Conservation (phyloP, 2,113 vertebrate genomes). For the Psilopogon haemacephalus region DNA sequence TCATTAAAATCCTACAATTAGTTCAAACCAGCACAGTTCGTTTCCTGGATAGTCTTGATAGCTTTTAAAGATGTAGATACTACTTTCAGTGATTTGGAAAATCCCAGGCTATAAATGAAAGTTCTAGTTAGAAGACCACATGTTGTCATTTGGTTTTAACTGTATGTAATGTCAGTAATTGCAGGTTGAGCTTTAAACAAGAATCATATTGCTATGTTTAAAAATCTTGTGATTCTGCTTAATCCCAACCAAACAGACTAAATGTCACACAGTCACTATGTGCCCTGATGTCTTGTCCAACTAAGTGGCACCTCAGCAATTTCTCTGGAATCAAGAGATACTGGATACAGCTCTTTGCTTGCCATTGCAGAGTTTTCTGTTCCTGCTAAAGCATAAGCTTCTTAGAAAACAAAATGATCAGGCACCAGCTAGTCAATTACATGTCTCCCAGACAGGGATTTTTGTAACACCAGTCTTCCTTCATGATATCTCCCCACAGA, state of each 20-base stretch:
- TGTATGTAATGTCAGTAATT: background rate
- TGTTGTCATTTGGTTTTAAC: background rate
- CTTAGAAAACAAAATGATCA: background rate
- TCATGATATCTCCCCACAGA: background rate
- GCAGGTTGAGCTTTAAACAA: conserved; percentile 23
- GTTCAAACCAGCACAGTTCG: no score
- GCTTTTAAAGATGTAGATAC: background rate
- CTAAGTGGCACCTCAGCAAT: background rate
- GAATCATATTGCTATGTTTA: background rate
- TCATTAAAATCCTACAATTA: no score
- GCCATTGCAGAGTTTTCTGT: background rate
- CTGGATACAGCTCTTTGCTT: background rate
- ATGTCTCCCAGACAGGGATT: background rate
- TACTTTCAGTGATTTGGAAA: background rate
- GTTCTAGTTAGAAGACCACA: background rate
- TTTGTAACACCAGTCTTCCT: background rate
- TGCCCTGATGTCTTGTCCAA: background rate
- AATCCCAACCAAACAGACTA: background rate
- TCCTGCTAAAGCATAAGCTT: background rate
- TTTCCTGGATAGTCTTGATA: background rate
- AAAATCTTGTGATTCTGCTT: background rate
- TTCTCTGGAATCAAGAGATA: background rate
- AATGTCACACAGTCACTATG: background rate
- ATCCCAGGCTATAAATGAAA: background rate
- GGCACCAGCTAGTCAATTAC: background rate